These are phyloP conservation scores for Agelaius tricolor DNA, from an alignment of 2,113 vertebrate species.

Conservation along the genomic window DNA sequence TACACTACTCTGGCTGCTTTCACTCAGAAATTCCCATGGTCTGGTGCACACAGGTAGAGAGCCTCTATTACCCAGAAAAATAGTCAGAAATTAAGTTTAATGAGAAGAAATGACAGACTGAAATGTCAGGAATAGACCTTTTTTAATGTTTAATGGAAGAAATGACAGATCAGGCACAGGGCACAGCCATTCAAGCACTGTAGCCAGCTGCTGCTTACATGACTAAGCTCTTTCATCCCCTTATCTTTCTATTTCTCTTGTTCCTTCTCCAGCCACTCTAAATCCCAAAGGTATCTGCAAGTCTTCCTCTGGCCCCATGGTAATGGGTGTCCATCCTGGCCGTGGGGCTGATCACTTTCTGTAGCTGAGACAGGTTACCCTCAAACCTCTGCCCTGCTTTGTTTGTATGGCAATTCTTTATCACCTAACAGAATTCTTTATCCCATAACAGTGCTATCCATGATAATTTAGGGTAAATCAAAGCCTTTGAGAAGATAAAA, in stretches of 20 bases:
- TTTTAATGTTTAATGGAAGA: not conserved
- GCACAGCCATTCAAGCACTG: not conserved
- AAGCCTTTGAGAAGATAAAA: not conserved
- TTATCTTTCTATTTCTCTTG: not conserved
- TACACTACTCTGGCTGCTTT: not conserved
- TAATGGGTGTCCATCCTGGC: too few relatives aligned
- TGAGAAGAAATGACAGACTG: not conserved
- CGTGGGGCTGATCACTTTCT: not conserved
- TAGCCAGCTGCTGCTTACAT: accelerated
- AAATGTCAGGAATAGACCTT: not conserved
- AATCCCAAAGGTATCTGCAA: not conserved
- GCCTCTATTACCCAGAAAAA: not conserved
- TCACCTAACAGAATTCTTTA: not conserved
- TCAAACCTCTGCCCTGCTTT: not conserved
- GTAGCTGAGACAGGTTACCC: not conserved
- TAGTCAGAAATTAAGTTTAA: not conserved
- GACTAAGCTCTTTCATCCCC: accelerated
- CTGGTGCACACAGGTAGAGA: not conserved
- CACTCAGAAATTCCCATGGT: not conserved
- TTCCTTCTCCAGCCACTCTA: not conserved
- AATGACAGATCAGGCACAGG: not conserved
- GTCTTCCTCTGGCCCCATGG: not conserved
- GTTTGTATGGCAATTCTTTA: not conserved
- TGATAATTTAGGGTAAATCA: not conserved
- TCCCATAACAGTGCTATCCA: not conserved